These are phyloP conservation scores for Drosophila obscura DNA, from an alignment of 1,140 invertebrate species.

Conservation along the genomic window DNA sequence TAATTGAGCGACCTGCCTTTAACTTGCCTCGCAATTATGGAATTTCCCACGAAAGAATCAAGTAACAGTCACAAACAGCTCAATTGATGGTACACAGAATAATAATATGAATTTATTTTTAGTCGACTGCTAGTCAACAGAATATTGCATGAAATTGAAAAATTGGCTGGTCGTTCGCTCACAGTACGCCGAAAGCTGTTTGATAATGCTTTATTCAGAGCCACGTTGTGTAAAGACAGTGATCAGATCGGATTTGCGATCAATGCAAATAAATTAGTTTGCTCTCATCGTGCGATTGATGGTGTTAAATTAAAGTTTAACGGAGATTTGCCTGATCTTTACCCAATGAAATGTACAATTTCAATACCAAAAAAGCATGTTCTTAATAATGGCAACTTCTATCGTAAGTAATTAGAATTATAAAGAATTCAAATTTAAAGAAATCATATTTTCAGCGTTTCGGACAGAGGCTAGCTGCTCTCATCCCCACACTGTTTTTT, in stretches of 20 bases:
- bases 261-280: conserved; percentile 87
- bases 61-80: conserved; percentile 84
- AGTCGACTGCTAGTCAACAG: conserved; percentile 89
- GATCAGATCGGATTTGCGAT: conserved; percentile 88
- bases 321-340: conserved; percentile 87
- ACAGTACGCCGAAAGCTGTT: conserved; percentile 85
- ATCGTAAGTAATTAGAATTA: conserved; percentile 87
- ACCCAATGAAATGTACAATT: conserved; percentile 89
- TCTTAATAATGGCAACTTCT: conserved; percentile 87
- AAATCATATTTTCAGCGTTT: conserved; percentile 85
- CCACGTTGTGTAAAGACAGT: conserved; percentile 86
- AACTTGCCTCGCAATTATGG: conserved; percentile 90
- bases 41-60: conserved; percentile 88
- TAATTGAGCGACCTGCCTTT: conserved; percentile 88
- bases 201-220: conserved; percentile 85
- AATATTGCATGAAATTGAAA: conserved; percentile 89
- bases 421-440: not conserved
- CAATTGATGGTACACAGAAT: not conserved
- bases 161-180: conserved; percentile 85
- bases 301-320: conserved; percentile 85
- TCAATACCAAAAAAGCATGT: conserved; percentile 88
- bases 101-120: conserved; percentile 65
- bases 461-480: conserved; percentile 80
- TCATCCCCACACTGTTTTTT: conserved; percentile 90
- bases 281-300: conserved; percentile 86